Evolutionary conservation across 2,888 invertebrate species (phyloP).

Genomic region (Coelinius sp.): DNA sequence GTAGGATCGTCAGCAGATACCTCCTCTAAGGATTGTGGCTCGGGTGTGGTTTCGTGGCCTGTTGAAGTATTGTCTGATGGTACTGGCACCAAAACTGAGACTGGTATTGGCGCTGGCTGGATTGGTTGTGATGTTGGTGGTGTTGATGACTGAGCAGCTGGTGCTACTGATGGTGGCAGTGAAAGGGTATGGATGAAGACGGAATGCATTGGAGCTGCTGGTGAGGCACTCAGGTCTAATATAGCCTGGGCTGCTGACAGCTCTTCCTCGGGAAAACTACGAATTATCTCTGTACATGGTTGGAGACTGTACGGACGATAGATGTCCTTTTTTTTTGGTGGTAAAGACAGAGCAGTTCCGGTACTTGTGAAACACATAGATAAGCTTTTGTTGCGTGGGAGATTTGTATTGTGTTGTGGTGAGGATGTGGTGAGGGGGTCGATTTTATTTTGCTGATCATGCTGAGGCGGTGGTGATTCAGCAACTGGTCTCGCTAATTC

Average conservation of each 20-base stretch:
- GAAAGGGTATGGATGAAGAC: slow-evolving; percentile 73
- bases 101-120: slow-evolving; percentile 59
- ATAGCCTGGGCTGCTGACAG: slow-evolving; percentile 91
- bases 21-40: slow-evolving; percentile 61
- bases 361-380: slow-evolving; percentile 90
- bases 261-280: slow-evolving; percentile 83
- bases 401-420: slow-evolving; percentile 46
- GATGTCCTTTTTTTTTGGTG: slow-evolving; percentile 93
- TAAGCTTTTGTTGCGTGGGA: slow-evolving; percentile 75
- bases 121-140: slow-evolving; percentile 40
- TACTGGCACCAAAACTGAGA: slow-evolving; percentile 64
- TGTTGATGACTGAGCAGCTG: slow-evolving; percentile 45
- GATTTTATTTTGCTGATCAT: slow-evolving; percentile 45
- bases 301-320: slow-evolving; percentile 86
- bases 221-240: slow-evolving; percentile 89
- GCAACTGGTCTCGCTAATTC: slow-evolving; percentile 68
- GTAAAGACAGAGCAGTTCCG: slow-evolving; percentile 85
- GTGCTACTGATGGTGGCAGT: slow-evolving; percentile 72
- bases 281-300: slow-evolving; percentile 71
- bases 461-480: slow-evolving; percentile 53
- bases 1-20: slow-evolving; percentile 46
- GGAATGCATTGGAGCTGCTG: slow-evolving; percentile 73
- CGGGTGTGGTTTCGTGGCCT: slow-evolving; percentile 56
- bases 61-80: slow-evolving; percentile 54
- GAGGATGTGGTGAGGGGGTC: slow-evolving; percentile 51